A percentile compares a stretch with the other conserved stretches of the same genome.
phyloP scores from a whole-genome alignment of 2,888 invertebrate species.

The Pyrrhosoma nymphula region DNA sequence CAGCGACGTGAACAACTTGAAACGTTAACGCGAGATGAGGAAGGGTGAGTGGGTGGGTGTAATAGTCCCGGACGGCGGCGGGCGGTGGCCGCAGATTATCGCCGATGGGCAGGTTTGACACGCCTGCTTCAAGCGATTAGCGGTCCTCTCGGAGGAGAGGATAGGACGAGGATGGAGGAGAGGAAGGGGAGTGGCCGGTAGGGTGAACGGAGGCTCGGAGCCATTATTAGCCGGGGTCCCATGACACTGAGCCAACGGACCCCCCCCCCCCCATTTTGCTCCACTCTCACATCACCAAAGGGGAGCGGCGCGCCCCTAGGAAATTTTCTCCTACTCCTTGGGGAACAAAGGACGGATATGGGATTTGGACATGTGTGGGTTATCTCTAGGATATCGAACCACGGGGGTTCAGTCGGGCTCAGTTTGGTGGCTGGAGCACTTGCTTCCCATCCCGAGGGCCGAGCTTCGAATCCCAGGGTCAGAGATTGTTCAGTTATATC shows the following conservation, averaged over 20 bases:
- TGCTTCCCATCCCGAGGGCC: too few relatives aligned
- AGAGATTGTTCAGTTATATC: too few relatives aligned
- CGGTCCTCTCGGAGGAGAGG: neutral
- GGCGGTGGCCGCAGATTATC: neutral
- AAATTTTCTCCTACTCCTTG: neutral
- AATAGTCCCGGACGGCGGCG: neutral
- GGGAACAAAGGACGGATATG: neutral
- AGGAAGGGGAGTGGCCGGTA: neutral
- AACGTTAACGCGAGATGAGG: neutral
- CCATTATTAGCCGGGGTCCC: constrained; percentile 30
- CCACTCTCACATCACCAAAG: neutral
- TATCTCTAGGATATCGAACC: neutral
- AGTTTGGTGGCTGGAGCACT: too few relatives aligned
- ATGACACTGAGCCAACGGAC: neutral
- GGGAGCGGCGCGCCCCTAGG: neutral
- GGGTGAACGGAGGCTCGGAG: constrained; percentile 15
- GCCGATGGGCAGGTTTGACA: constrained; percentile 20
- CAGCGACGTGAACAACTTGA: neutral
- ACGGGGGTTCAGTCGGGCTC: too few relatives aligned
- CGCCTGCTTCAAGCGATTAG: constrained; percentile 14
- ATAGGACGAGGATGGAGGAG: neutral
- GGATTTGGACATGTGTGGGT: neutral
- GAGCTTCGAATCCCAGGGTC: too few relatives aligned
- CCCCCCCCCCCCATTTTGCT: neutral
- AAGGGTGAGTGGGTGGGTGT: neutral